These are phyloP conservation scores for Maconellicoccus hirsutus DNA, from an alignment of 1,140 invertebrate species.

Conservation along the genomic window DNA sequence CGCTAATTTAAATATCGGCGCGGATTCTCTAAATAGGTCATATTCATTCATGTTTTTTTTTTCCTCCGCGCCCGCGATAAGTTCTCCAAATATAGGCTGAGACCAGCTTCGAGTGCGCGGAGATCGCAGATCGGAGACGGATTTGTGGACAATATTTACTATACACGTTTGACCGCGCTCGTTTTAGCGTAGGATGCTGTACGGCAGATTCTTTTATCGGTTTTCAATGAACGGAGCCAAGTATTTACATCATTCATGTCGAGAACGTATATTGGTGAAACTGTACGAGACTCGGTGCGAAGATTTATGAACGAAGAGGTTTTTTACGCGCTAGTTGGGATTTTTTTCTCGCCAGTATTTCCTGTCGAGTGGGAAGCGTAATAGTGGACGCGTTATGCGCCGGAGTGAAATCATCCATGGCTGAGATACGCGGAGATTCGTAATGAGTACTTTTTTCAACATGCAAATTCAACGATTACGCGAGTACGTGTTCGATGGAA, in stretches of 20 bases:
- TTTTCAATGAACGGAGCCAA: neutral
- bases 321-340: neutral
- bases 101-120: neutral
- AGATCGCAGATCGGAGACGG: neutral
- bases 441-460: no score
- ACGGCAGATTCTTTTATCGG: neutral
- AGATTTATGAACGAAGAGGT: constrained; percentile 3
- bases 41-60: neutral
- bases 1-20: no score
- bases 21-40: neutral
- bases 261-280: neutral
- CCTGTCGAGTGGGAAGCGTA: neutral
- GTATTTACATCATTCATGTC: neutral
- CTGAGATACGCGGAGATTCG: no score
- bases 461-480: no score
- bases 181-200: neutral
- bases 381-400: neutral
- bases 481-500: no score
- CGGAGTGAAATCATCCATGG: no score
- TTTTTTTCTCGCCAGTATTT: neutral
- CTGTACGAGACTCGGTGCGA: neutral
- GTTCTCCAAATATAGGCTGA: constrained; percentile 7
- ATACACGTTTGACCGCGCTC: neutral
- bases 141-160: constrained; percentile 7
- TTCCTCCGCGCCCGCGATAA: neutral